A percentile compares a stretch with the other conserved stretches of the same genome.
Evolutionary conservation across 2,113 vertebrate genomes (phyloP).

Genomic region (Alces alces): DNA sequence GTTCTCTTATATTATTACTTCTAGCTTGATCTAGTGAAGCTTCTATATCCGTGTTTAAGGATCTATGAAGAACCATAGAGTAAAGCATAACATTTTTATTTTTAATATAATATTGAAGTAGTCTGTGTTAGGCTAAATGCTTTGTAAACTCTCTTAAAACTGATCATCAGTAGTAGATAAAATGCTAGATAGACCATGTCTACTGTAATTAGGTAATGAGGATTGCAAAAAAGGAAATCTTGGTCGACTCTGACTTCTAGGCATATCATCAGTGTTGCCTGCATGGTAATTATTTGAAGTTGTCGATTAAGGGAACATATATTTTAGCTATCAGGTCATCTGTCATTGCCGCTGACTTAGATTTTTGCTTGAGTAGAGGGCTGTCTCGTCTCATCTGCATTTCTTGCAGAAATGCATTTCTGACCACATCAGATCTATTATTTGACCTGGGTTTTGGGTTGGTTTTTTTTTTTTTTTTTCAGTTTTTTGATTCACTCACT

Average conservation of each 20-base stretch:
- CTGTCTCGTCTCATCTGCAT: background rate
- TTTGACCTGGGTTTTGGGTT: background rate
- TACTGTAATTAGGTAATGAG: background rate
- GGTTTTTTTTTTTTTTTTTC: background rate
- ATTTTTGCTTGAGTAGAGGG: background rate
- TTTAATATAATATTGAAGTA: background rate
- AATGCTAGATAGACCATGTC: background rate
- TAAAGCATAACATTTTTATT: background rate
- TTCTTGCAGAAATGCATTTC: background rate
- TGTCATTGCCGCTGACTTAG: accelerated
- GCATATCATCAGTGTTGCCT: accelerated
- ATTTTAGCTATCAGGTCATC: background rate
- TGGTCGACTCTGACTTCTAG: background rate
- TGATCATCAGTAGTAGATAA: background rate
- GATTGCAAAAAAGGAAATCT: background rate
- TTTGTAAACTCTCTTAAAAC: background rate
- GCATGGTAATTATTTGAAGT: too few species aligned
- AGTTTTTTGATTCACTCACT: background rate
- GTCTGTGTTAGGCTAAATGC: background rate
- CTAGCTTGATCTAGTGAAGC: background rate
- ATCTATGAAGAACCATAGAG: background rate
- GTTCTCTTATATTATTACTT: background rate
- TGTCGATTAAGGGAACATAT: background rate
- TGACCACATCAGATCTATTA: background rate
- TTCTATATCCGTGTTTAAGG: background rate